Conservation (phyloP, 2,888 invertebrate genomes). For the Plagodis dolabraria region DNA sequence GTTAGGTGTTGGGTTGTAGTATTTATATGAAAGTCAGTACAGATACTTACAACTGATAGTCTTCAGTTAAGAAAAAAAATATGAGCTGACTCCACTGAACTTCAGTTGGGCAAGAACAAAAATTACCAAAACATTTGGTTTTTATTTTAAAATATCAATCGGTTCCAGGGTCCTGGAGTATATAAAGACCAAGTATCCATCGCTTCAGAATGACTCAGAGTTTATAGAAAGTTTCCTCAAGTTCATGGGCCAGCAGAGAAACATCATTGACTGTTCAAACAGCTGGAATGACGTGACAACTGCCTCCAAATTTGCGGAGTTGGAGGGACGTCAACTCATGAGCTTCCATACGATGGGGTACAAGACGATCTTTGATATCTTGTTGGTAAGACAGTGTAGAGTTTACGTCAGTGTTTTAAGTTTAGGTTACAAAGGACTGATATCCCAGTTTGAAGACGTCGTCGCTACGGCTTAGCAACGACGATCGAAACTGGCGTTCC, state of each 20-base stretch:
- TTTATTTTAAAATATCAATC: background rate
- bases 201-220: conserved; percentile 46
- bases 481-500: too few relatives aligned
- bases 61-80: too few relatives aligned
- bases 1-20: too few relatives aligned
- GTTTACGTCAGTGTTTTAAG: too few relatives aligned
- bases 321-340: conserved; percentile 54
- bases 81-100: too few relatives aligned
- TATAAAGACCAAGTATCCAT: conserved; percentile 46
- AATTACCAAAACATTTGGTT: too few relatives aligned
- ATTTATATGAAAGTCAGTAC: too few relatives aligned
- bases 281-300: conserved; percentile 64
- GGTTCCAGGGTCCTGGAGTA: conserved; percentile 50
- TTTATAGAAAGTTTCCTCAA: conserved; percentile 50
- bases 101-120: too few relatives aligned
- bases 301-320: conserved; percentile 43
- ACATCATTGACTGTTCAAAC: conserved; percentile 56
- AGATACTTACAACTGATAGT: too few relatives aligned
- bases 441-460: too few relatives aligned
- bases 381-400: conserved; percentile 40
- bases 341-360: conserved; percentile 63
- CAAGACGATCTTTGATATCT: conserved; percentile 58
- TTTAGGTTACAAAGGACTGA: too few relatives aligned
- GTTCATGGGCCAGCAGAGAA: conserved; percentile 50
- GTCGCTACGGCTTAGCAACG: too few relatives aligned